phyloP scores from a whole-genome alignment of 2,113 vertebrate species.

The Amazona guildingii region DNA sequence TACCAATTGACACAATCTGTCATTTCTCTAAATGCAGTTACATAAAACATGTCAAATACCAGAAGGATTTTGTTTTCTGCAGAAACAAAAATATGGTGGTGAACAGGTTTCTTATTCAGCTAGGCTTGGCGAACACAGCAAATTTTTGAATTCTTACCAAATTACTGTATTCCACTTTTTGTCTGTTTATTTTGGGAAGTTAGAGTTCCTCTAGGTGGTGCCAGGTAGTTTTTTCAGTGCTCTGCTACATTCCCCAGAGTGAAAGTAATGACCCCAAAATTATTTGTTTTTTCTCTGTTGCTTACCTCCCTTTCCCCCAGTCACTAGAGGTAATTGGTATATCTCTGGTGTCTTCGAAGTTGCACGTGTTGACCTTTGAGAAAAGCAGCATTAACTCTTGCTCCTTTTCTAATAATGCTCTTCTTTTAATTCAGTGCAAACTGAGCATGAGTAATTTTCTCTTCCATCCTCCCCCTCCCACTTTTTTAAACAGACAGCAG shows the following conservation, averaged over 20 bases:
- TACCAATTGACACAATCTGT: background rate
- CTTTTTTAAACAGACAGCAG: background rate
- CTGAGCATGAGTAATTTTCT: background rate
- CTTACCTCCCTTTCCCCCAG: background rate
- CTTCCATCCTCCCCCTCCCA: accelerated
- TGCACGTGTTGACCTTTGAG: background rate
- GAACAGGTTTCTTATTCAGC: background rate
- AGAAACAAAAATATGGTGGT: background rate
- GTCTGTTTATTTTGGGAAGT: background rate
- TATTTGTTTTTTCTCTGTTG: background rate
- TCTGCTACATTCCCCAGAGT: background rate
- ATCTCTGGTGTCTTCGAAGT: background rate
- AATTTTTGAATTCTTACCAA: background rate
- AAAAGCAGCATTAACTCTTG: background rate
- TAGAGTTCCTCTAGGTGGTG: background rate
- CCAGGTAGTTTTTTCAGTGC: background rate
- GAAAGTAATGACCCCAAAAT: background rate
- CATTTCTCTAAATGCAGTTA: background rate
- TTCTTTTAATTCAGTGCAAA: background rate
- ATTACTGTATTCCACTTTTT: background rate
- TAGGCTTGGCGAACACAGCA: background rate
- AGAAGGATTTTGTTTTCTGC: background rate
- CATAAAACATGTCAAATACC: background rate
- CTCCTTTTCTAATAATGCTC: background rate
- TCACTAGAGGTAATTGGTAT: background rate